Conservation (phyloP, 2,888 invertebrate genomes). For the Eurytoma adleriae region DNA sequence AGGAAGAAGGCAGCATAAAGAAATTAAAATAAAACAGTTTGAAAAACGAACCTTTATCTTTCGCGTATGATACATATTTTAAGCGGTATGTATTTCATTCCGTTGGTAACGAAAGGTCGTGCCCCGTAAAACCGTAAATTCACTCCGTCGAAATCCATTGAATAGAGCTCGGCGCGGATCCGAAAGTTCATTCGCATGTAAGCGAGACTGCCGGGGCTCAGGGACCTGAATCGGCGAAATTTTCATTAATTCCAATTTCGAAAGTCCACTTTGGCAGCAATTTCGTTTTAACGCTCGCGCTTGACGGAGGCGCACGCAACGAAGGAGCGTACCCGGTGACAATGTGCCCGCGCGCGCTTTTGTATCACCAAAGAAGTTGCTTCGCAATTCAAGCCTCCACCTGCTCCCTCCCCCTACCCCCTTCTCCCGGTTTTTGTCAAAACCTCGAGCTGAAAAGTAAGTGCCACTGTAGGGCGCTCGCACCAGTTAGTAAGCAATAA, state of each 20-base stretch:
- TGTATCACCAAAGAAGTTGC: slow-evolving; percentile 13
- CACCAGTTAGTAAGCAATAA: neutral
- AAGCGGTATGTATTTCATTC: too few species aligned
- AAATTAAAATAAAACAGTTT: too few species aligned
- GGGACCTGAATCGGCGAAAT: neutral
- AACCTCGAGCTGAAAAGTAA: slow-evolving; percentile 8
- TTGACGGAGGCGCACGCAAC: neutral
- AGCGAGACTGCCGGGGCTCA: neutral
- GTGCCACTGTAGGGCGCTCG: neutral
- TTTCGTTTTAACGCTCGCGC: slow-evolving; percentile 1
- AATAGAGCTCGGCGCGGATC: neutral
- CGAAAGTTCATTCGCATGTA: neutral
- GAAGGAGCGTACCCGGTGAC: neutral
- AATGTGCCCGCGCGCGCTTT: slow-evolving; percentile 24
- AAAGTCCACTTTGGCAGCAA: neutral
- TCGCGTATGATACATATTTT: too few species aligned
- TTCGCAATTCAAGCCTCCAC: slow-evolving; percentile 7
- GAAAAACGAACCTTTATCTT: too few species aligned
- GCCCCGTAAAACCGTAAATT: neutral
- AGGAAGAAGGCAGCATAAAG: too few species aligned
- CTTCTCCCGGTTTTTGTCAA: slow-evolving; percentile 8
- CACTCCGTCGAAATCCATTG: neutral
- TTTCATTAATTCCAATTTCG: neutral
- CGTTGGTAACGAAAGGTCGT: too few species aligned
- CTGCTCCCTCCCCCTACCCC: too few species aligned